These are phyloP conservation scores for Microcebus ravelobensis DNA, from an alignment of 2,113 vertebrate genomes.

Conservation along the genomic window DNA sequence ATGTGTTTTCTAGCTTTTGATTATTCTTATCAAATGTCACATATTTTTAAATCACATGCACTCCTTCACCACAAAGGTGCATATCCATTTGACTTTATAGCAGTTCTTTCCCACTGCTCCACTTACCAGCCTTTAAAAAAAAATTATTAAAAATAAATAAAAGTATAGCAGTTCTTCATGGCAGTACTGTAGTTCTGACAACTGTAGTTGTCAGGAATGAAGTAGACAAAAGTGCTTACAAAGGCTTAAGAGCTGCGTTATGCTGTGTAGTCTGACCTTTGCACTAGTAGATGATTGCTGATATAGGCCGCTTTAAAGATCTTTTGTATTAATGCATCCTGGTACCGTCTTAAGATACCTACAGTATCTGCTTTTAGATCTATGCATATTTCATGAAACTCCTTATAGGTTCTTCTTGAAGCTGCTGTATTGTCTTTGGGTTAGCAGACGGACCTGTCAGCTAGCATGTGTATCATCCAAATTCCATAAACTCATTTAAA, in stretches of 20 bases:
- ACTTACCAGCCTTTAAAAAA: too few relatives aligned
- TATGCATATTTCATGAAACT: constrained; percentile 15
- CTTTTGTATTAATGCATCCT: constrained; percentile 28
- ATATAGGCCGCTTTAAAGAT: constrained; percentile 36
- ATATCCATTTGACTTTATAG: constrained; percentile 18
- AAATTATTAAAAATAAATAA: too few relatives aligned
- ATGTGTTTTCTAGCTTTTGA: constrained; percentile 56
- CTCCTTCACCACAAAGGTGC: neutral
- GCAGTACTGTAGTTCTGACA: constrained; percentile 20
- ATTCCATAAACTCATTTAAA: neutral
- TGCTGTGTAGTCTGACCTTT: constrained; percentile 9
- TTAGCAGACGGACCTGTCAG: constrained; percentile 40
- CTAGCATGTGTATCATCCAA: constrained; percentile 26
- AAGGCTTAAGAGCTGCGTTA: neutral
- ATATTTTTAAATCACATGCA: constrained; percentile 24
- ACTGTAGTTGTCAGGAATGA: constrained; percentile 39
- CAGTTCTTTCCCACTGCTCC: neutral
- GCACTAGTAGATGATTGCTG: constrained; percentile 39
- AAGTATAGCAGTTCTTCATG: neutral
- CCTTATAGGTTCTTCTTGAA: constrained; percentile 29
- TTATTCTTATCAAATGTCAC: constrained; percentile 38
- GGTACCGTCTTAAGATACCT: constrained; percentile 51
- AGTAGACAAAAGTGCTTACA: constrained; percentile 44
- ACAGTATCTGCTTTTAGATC: constrained; percentile 56
- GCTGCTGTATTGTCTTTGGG: constrained; percentile 46